Conservation (phyloP, 2,888 invertebrate species). For the Dynastes maya region DNA sequence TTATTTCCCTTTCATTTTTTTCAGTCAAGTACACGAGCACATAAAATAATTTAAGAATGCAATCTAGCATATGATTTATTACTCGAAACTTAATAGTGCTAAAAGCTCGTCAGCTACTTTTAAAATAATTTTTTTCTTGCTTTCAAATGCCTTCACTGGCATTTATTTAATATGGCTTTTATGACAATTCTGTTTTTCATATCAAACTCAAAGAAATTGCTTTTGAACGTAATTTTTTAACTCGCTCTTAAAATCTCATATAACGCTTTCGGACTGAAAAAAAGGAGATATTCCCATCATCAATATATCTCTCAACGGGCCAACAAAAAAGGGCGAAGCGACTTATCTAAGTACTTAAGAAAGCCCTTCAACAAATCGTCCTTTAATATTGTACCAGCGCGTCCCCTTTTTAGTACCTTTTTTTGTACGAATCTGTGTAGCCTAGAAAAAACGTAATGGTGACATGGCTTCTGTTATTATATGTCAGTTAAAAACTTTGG, state of each 20-base stretch:
- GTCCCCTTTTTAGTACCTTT: background rate
- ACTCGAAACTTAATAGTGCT: no score
- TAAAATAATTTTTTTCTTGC: no score
- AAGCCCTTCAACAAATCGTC: slow-evolving; percentile 31
- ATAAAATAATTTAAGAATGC: no score
- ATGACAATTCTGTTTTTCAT: background rate
- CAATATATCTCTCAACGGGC: slow-evolving; percentile 20
- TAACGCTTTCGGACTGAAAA: background rate
- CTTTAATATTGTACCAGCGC: slow-evolving; percentile 33
- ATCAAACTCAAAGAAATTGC: background rate
- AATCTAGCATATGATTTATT: no score
- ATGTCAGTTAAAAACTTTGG: no score
- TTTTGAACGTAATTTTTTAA: slow-evolving; percentile 1
- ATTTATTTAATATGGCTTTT: no score
- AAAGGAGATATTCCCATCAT: slow-evolving; percentile 25
- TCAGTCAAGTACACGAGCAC: no score
- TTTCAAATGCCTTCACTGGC: no score
- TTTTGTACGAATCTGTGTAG: background rate
- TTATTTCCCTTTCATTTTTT: no score
- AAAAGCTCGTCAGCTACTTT: no score
- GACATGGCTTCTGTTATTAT: background rate
- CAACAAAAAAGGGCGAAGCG: slow-evolving; percentile 27
- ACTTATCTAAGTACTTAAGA: slow-evolving; percentile 35
- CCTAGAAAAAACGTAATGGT: background rate
- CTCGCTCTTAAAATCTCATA: slow-evolving; percentile 6